Evolutionary conservation across 1,140 invertebrate genomes (phyloP), one percentile per base, ranked within the genome.

Genomic region (Protaetia brevitarsis): DNA sequence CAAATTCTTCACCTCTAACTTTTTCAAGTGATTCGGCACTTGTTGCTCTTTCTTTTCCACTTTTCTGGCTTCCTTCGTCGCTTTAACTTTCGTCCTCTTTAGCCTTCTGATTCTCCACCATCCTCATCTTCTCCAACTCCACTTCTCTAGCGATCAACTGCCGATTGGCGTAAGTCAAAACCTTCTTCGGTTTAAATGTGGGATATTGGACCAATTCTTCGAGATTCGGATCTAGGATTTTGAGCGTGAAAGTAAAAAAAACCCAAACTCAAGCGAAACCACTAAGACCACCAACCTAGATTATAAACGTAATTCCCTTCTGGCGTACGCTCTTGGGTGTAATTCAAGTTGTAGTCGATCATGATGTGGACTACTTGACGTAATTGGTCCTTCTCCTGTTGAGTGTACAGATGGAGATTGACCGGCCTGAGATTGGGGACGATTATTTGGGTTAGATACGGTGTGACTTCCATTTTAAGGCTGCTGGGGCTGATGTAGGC

Each of bases 281-380:
- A 59, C 16, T 27, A 28, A 13, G 27, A 88, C 3, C 37, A 93
- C 76, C 94, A 93, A 77, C 97, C 94, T 2, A 97, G 77, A 41
- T 87, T 81, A 76, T 91, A 96, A 3, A 83, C 81, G 78, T 94
- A 96, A 36, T 84, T 85, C 51, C 94, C 94, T 69, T 96, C 93
- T 0, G 78, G 69, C 3, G 82, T 84, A 51, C 89, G 87, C 63
- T 93, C 88, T 79, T 97, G 95, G 1, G 87, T 81, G 78, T 94
- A 96, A 19, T 87, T 90, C 59, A 98, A 80, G 67, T 94, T 95
- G 76, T 95, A 94, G 74, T 94, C 89, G 30, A 95, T 86, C 92
- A 98, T 94, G 0, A 91, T 84, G 63, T 87, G 82, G 1, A 97
- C 88, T n/a, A 95, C 85, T 21, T 86, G 79, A 0, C 78, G 73